Conservation (phyloP, 2,888 invertebrate genomes). For the Oligia fasciuncula region DNA sequence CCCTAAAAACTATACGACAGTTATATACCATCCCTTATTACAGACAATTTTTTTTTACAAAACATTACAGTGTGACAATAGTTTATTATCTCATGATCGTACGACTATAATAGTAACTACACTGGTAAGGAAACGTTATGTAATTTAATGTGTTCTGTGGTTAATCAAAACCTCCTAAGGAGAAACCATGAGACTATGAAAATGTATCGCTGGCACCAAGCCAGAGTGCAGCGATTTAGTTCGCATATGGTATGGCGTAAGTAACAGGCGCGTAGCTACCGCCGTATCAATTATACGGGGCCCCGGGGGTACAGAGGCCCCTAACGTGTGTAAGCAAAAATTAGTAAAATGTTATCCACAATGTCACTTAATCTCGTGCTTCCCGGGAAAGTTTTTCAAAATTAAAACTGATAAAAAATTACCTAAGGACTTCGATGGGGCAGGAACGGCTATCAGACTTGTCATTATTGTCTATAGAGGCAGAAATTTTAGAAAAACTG, state of each 20-base stretch:
- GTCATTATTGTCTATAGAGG: too few species aligned
- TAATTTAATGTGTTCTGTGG: conserved; percentile 57
- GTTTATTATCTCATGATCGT: conserved; percentile 36
- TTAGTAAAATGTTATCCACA: too few species aligned
- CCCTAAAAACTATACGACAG: not conserved
- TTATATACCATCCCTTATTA: conserved; percentile 4
- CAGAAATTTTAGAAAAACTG: too few species aligned
- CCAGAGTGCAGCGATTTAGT: conserved; percentile 57
- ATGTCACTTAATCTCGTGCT: too few species aligned
- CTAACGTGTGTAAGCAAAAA: too few species aligned
- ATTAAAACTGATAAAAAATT: too few species aligned
- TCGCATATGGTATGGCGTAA: conserved; percentile 37
- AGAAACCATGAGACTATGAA: conserved; percentile 25
- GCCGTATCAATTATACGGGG: too few species aligned
- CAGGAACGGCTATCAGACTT: too few species aligned
- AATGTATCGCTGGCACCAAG: conserved; percentile 51
- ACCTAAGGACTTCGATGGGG: too few species aligned
- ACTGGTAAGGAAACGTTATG: conserved; percentile 52
- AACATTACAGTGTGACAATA: conserved; percentile 32
- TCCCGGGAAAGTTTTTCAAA: too few species aligned
- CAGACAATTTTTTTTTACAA: conserved; percentile 42
- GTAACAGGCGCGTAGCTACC: too few species aligned
- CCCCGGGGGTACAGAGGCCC: too few species aligned
- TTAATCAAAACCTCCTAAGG: conserved; percentile 62
- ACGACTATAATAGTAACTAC: conserved; percentile 51